Percentiles rank a stretch among this genome's conserved stretches.
Conservation (phyloP, 2,888 invertebrate species). For the Thysanoteuthis rhombus region DNA sequence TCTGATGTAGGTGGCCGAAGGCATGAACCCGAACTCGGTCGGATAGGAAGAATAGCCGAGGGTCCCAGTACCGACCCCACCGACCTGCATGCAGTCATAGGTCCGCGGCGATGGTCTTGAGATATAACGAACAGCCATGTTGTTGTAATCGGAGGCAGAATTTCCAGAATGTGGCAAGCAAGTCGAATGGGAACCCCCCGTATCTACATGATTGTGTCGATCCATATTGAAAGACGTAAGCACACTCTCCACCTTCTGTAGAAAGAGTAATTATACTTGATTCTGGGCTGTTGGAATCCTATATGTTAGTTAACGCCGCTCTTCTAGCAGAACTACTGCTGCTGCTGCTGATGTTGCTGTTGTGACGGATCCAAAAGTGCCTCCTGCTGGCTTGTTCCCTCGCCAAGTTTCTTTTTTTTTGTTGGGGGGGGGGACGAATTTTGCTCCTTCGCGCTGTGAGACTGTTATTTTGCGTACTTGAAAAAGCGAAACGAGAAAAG, state of each 20-base stretch:
- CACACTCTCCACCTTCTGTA: neutral
- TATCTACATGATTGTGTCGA: neutral
- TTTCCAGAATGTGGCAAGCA: neutral
- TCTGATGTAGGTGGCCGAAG: slow-evolving; percentile 16
- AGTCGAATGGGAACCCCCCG: slow-evolving; percentile 18
- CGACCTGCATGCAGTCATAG: slow-evolving; percentile 27
- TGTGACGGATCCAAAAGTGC: neutral
- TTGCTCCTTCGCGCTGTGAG: neutral
- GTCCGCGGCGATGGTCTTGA: slow-evolving; percentile 24
- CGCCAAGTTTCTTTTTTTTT: too few relatives aligned
- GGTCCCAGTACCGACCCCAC: neutral
- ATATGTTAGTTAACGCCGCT: neutral
- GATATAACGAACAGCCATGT: slow-evolving; percentile 20
- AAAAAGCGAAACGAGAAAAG: neutral
- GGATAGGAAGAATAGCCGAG: slow-evolving; percentile 25
- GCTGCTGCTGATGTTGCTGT: neutral
- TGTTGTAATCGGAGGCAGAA: neutral
- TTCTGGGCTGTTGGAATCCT: neutral
- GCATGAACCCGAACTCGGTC: slow-evolving; percentile 14
- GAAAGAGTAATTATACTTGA: neutral
- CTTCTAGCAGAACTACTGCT: neutral
- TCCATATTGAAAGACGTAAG: neutral
- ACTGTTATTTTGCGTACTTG: neutral
- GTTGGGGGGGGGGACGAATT: neutral
- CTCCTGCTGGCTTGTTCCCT: neutral